These are phyloP conservation scores for Drosophila quinaria DNA, from an alignment of 2,888 invertebrate species.

Conservation along the genomic window DNA sequence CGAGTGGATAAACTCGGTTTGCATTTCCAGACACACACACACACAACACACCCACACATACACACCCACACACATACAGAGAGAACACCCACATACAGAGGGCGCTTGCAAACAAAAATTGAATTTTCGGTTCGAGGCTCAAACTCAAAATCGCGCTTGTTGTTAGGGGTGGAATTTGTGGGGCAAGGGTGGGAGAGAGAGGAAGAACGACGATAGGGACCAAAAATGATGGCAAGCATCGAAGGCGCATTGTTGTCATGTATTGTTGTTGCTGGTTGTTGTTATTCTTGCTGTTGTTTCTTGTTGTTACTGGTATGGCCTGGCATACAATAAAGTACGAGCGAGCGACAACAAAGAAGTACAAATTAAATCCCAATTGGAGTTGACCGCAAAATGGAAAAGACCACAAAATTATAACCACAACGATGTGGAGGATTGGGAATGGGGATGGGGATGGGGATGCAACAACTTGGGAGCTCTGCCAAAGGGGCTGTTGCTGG, in stretches of 20 bases:
- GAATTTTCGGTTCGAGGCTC: constrained; percentile 76
- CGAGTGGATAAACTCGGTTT: constrained; percentile 81
- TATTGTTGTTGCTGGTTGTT: constrained; percentile 52
- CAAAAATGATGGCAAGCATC: constrained; percentile 69
- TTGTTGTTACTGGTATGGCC: constrained; percentile 55
- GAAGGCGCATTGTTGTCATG: constrained; percentile 64
- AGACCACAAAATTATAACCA: constrained; percentile 82
- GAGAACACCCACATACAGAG: constrained; percentile 29
- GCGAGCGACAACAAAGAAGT: constrained; percentile 82
- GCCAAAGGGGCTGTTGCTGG: constrained; percentile 58
- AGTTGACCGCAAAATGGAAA: constrained; percentile 81
- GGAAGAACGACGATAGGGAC: constrained; percentile 1
- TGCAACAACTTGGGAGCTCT: constrained; percentile 57
- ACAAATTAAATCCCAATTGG: constrained; percentile 82
- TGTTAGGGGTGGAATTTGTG: constrained; percentile 28
- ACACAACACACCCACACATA: constrained; percentile 13
- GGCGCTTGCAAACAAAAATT: constrained; percentile 69
- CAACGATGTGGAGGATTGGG: constrained; percentile 64
- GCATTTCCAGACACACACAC: constrained; percentile 55
- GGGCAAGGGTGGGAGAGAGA: not conserved
- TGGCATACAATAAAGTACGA: constrained; percentile 77
- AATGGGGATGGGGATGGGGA: constrained; percentile 25
- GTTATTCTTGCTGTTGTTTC: too few species aligned
- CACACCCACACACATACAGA: constrained; percentile 2
- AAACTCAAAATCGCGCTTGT: constrained; percentile 75